phyloP scores from a whole-genome alignment of 2,888 invertebrate genomes.

The Anthophora plumipes region DNA sequence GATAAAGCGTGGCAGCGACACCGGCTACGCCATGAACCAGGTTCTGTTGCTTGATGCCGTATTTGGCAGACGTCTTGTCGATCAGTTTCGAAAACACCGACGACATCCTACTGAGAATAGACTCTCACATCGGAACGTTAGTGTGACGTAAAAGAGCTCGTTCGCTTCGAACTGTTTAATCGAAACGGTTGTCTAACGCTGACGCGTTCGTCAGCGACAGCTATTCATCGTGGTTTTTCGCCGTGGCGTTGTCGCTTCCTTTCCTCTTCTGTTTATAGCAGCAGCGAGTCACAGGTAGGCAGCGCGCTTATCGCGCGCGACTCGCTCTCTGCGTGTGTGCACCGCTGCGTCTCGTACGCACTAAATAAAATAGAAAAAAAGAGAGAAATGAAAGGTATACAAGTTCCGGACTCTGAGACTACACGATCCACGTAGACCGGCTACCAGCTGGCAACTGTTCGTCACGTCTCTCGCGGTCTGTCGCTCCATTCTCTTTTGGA shows the following conservation, averaged over 20 bases:
- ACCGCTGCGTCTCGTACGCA: neutral
- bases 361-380: slow-evolving; percentile 2
- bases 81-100: slow-evolving; percentile 89
- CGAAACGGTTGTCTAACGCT: slow-evolving; percentile 10
- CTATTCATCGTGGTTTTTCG: slow-evolving; percentile 19
- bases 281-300: neutral
- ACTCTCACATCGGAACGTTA: slow-evolving; percentile 41
- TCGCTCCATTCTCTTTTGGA: slow-evolving; percentile 57
- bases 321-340: slow-evolving; percentile 2
- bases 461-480: slow-evolving; percentile 40
- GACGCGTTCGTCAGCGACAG: slow-evolving; percentile 25
- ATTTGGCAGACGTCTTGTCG: slow-evolving; percentile 86
- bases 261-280: neutral
- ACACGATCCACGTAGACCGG: slow-evolving; percentile 72
- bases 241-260: neutral
- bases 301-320: slow-evolving; percentile 17
- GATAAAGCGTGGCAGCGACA: slow-evolving; percentile 86
- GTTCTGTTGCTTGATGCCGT: slow-evolving; percentile 86
- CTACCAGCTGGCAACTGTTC: slow-evolving; percentile 80
- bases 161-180: slow-evolving; percentile 16
- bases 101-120: slow-evolving; percentile 84
- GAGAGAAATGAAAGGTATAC: neutral
- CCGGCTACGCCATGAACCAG: slow-evolving; percentile 88
- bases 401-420: neutral
- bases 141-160: slow-evolving; percentile 1